Conservation (phyloP, 2,113 vertebrate species). For the Rhinolophus sinicus region DNA sequence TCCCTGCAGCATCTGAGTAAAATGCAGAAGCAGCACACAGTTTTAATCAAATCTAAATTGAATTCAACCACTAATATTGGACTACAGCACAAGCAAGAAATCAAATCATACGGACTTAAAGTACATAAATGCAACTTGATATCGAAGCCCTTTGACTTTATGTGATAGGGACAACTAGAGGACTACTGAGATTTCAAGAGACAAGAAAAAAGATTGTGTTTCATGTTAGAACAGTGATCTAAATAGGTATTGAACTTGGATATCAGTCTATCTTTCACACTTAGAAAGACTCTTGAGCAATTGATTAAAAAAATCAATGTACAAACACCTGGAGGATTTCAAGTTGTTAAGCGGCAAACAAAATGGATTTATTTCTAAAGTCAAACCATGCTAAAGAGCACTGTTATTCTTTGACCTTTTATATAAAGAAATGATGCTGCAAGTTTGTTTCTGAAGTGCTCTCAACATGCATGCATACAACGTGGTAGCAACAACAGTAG, state of each 20-base stretch:
- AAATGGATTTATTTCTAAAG: slow-evolving; percentile 32
- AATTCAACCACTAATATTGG: background rate
- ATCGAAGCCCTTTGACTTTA: background rate
- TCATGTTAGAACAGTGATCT: background rate
- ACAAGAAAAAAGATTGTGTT: background rate
- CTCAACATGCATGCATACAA: background rate
- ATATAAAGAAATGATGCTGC: background rate
- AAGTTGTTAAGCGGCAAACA: background rate
- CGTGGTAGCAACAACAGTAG: background rate
- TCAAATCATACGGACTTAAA: background rate
- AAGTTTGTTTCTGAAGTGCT: background rate
- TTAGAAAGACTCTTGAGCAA: background rate
- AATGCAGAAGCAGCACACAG: background rate
- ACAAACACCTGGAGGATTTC: background rate
- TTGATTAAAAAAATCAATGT: slow-evolving; percentile 23
- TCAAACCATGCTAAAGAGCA: background rate
- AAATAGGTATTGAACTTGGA: background rate
- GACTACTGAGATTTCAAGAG: background rate
- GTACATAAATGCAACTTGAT: background rate
- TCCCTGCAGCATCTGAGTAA: background rate
- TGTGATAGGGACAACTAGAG: background rate
- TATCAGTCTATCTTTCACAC: background rate
- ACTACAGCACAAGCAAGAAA: background rate
- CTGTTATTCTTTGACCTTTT: background rate
- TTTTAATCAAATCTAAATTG: background rate